A percentile compares a stretch with the other conserved stretches of the same genome.
These are phyloP conservation scores for Delphinus delphis DNA, from an alignment of 2,113 vertebrate genomes.

Conservation along the genomic window DNA sequence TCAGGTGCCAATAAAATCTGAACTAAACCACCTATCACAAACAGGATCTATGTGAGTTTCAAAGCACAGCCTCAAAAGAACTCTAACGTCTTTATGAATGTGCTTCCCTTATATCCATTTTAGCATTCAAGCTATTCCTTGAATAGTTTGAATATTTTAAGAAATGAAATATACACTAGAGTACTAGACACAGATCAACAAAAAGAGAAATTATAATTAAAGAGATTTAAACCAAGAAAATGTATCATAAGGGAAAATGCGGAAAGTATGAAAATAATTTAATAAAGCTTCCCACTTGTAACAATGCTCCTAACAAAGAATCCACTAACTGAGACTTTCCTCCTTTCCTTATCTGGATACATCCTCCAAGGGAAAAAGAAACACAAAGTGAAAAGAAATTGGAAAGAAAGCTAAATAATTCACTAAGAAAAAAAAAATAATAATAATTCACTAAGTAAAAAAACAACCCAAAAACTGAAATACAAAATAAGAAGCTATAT, in stretches of 20 bases:
- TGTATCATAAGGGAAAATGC: not conserved
- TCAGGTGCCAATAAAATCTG: not conserved
- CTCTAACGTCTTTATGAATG: not conserved
- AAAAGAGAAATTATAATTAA: not conserved
- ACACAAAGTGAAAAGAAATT: not conserved
- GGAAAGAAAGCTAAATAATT: not conserved
- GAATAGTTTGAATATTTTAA: not conserved
- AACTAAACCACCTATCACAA: slow-evolving; percentile 11
- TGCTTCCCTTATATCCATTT: not conserved
- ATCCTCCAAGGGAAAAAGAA: not conserved
- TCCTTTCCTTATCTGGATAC: not conserved
- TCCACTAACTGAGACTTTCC: not conserved
- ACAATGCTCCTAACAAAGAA: not conserved
- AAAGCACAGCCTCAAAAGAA: not conserved
- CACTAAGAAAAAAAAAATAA: not conserved
- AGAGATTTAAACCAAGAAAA: not conserved
- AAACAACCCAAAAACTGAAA: slow-evolving; percentile 1
- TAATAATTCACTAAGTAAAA: not conserved
- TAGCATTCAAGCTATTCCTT: not conserved
- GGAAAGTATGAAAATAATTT: not conserved
- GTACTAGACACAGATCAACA: not conserved
- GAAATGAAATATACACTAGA: not conserved
- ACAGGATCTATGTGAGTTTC: not conserved
- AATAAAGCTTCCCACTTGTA: slow-evolving; percentile 21
- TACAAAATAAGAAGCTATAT: slow-evolving; percentile 7